Base-by-base conservation (phyloP, 2,797 vertebrate genomes). In the Setipinna tenuifilis region DNA sequence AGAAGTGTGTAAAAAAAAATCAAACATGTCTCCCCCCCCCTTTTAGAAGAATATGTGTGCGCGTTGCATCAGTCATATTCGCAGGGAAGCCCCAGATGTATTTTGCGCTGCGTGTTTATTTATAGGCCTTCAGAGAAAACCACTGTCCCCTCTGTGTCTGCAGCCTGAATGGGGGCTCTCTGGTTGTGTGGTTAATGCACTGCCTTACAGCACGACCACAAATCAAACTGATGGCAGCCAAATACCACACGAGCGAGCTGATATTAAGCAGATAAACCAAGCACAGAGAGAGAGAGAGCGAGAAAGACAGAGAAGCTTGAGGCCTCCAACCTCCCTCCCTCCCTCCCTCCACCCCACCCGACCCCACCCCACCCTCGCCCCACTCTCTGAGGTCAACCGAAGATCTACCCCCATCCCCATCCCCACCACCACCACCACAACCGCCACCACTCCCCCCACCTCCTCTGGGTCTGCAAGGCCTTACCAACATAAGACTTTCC, bases 181-280 rank as follows among this genome's bases (percentile, higher is more conserved):
- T 86, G 88, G 90, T 83, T 87, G 81, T 86, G 90, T 89, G 93
- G 92, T 95, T 93, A 93, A 92, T 91, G 90, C 89, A 88, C 89
- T 92, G 87, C 90, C 90, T 75, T 91, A 90, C 85, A 90, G 89
- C 88, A 88, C 89, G 92, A 93, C 94, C 94, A 93, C 94, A 94
- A 93, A 94, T 94, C 93, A 93, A 91, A 92, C 90, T 93, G 91
- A 94, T 91, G 90, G 88, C 87, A 92, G 89, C 83, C 57, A 89
- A 93, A 90, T 75, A 93, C 93, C 93, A 94, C 94, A 93, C 92
- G 88, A 90, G 89, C 92, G 91, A 89, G 87, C 85, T 89, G 89
- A 92, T 90, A 92, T 91, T 87, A 93, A 92, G 90, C 90, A 91
- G 89, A 91, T 91, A 89, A 92, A 89, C 48, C 58, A 23, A 83